Conservation (phyloP, 2,888 invertebrate genomes). For the Vesta saturnalis region DNA sequence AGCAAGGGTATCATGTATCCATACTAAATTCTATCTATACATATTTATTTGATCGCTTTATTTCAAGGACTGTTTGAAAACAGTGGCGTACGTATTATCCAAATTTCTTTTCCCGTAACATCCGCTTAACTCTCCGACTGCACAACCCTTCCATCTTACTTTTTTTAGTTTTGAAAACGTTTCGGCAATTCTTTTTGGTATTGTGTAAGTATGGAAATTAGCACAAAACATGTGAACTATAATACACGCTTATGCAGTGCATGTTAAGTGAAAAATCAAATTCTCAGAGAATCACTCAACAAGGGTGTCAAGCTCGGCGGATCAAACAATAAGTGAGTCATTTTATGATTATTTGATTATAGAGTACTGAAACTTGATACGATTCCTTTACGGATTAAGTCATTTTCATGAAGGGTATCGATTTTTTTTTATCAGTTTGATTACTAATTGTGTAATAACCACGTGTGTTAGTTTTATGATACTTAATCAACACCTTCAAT, state of each 20-base stretch:
- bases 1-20: conserved; percentile 36
- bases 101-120: no score
- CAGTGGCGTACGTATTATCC: conserved; percentile 25
- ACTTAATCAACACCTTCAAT: neutral
- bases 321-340: conserved; percentile 52
- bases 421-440: neutral
- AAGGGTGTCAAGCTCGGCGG: conserved; percentile 52
- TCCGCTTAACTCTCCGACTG: no score
- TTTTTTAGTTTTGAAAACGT: no score
- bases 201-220: no score
- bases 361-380: conserved; percentile 4
- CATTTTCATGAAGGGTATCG: neutral
- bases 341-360: conserved; percentile 50
- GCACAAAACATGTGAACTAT: no score
- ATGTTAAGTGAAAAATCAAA: conserved; percentile 16
- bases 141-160: no score
- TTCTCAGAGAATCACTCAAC: conserved; percentile 13
- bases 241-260: no score
- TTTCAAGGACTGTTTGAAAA: conserved; percentile 14
- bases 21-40: conserved; percentile 24
- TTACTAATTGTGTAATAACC: neutral
- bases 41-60: conserved; percentile 33
- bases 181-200: no score
- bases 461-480: neutral
- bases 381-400: conserved; percentile 3